Conservation (phyloP, 2,797 vertebrate species). For the Crocodylus rhombifer region DNA sequence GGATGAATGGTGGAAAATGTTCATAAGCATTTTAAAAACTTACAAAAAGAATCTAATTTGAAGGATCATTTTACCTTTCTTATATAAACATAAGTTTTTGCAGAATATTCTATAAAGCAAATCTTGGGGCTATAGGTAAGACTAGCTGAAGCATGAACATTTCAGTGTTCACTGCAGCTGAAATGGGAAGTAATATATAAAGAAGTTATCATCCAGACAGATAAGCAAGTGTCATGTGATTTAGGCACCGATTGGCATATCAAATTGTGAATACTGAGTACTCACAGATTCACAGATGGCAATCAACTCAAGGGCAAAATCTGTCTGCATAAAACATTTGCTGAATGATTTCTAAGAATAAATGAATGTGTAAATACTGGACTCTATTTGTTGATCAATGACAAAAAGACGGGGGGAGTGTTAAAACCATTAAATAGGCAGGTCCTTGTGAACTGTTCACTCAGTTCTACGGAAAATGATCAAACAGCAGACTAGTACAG, state of each 20-base stretch:
- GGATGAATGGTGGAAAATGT: background rate
- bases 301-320: background rate
- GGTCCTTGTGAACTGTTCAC: background rate
- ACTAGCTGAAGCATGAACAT: background rate
- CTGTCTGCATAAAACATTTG: background rate
- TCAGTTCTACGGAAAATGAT: background rate
- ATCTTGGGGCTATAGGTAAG: background rate
- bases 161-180: background rate
- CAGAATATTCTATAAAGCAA: background rate
- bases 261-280: background rate
- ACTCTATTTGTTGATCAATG: background rate
- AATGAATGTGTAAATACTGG: background rate
- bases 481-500: constrained; percentile 1
- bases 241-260: background rate
- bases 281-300: background rate
- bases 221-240: background rate
- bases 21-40: background rate
- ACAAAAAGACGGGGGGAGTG: accelerated
- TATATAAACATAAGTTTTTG: background rate
- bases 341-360: background rate
- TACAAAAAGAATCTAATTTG: background rate
- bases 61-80: background rate
- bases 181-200: background rate
- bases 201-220: background rate
- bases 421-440: background rate